Percentiles rank a stretch among this genome's conserved stretches.
Evolutionary conservation across 2,113 vertebrate species (phyloP).

Genomic region (Alligator sinensis): DNA sequence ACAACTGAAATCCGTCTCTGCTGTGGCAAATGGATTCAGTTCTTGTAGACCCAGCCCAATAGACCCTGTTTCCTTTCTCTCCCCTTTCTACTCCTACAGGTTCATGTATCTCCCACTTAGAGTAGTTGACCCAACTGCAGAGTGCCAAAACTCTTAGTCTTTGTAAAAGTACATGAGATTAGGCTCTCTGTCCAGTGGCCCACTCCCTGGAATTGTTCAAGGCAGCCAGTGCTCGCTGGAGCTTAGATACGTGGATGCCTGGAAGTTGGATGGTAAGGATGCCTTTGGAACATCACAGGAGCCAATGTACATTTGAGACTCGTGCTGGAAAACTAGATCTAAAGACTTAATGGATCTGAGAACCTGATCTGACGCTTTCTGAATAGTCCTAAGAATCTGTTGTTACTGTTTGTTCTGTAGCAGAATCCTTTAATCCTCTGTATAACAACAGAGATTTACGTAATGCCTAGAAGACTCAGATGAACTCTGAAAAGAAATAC

Average conservation of each 20-base stretch:
- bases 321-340: background rate
- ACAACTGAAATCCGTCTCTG: background rate
- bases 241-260: background rate
- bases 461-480: background rate
- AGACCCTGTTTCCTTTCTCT: background rate
- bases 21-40: background rate
- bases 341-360: background rate
- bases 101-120: background rate
- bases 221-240: background rate
- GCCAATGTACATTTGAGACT: background rate
- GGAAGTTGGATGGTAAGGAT: background rate
- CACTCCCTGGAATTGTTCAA: background rate
- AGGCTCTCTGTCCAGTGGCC: background rate
- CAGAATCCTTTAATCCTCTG: background rate
- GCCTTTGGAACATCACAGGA: background rate
- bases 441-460: background rate
- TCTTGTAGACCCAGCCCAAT: background rate
- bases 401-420: background rate
- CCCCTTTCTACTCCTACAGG: background rate
- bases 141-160: no score
- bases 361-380: background rate
- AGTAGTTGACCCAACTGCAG: background rate
- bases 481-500: background rate
- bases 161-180: no score
- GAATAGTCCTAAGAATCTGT: no score